These are phyloP conservation scores for Platycercus adscitus DNA, from an alignment of 2,113 vertebrate species.

Conservation along the genomic window DNA sequence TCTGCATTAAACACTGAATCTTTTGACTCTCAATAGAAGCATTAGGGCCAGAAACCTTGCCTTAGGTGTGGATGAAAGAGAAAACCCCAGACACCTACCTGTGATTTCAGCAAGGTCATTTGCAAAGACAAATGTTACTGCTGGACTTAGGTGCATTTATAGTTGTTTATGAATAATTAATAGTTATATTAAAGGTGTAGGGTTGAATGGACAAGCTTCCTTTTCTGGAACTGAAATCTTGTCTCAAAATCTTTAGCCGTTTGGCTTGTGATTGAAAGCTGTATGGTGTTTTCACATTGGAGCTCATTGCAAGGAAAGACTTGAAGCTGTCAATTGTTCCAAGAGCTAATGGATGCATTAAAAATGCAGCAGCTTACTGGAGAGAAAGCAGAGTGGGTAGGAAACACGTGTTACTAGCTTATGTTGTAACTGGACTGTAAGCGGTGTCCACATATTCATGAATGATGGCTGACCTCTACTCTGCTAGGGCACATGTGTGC, in stretches of 20 bases:
- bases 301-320: neutral
- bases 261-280: neutral
- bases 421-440: slow-evolving; percentile 58
- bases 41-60: neutral
- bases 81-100: neutral
- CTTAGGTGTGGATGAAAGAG: neutral
- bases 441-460: slow-evolving; percentile 40
- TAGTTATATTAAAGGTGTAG: neutral
- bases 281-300: neutral
- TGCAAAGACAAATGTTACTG: neutral
- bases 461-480: slow-evolving; percentile 51
- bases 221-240: neutral
- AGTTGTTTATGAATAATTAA: slow-evolving; percentile 23
- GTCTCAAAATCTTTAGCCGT: neutral
- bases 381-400: neutral
- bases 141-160: neutral
- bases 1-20: neutral
- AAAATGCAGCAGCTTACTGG: slow-evolving; percentile 7
- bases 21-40: neutral
- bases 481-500: slow-evolving; percentile 68
- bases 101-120: neutral
- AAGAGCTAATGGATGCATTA: slow-evolving; percentile 22
- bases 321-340: slow-evolving; percentile 2
- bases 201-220: neutral
- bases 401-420: slow-evolving; percentile 5